Percentiles rank a stretch among this genome's conserved stretches.
Conservation (phyloP, 2,888 invertebrate genomes). For the Brenthis ino region DNA sequence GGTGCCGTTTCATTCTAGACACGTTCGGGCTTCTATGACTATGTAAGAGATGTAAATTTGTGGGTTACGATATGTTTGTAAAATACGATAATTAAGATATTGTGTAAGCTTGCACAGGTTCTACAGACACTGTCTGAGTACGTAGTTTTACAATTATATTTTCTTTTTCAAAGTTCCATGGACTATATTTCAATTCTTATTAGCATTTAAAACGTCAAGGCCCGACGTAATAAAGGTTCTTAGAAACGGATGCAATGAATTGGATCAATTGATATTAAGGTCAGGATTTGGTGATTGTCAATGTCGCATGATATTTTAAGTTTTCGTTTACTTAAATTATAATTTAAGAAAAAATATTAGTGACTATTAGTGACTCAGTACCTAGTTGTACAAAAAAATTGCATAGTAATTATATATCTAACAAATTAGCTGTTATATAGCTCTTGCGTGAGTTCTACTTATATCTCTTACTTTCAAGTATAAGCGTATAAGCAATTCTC, state of each 20-base stretch:
- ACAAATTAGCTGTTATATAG: too few relatives aligned
- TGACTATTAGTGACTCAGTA: too few relatives aligned
- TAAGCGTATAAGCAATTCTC: too few relatives aligned
- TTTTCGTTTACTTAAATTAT: not conserved
- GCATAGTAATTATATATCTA: too few relatives aligned
- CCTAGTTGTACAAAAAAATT: too few relatives aligned
- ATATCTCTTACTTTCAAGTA: too few relatives aligned
- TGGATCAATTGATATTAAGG: constrained; percentile 49
- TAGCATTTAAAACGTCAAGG: constrained; percentile 32
- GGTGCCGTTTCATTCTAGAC: constrained; percentile 24
- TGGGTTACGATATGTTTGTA: not conserved
- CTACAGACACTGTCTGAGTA: too few relatives aligned
- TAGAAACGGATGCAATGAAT: constrained; percentile 52
- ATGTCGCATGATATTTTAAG: constrained; percentile 4
- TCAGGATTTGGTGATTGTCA: constrained; percentile 36
- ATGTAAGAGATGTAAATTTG: constrained; percentile 27
- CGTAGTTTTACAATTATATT: too few relatives aligned
- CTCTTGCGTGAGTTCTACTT: too few relatives aligned
- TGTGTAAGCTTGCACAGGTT: not conserved
- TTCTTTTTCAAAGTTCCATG: constrained; percentile 3
- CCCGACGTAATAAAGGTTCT: constrained; percentile 40
- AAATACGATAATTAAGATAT: not conserved
- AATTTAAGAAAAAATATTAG: too few relatives aligned
- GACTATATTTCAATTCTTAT: constrained; percentile 18
- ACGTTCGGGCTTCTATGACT: constrained; percentile 22